Percentiles rank a stretch among this genome's conserved stretches.
Conservation (phyloP, 2,888 invertebrate species). For the Clostera curtula region DNA sequence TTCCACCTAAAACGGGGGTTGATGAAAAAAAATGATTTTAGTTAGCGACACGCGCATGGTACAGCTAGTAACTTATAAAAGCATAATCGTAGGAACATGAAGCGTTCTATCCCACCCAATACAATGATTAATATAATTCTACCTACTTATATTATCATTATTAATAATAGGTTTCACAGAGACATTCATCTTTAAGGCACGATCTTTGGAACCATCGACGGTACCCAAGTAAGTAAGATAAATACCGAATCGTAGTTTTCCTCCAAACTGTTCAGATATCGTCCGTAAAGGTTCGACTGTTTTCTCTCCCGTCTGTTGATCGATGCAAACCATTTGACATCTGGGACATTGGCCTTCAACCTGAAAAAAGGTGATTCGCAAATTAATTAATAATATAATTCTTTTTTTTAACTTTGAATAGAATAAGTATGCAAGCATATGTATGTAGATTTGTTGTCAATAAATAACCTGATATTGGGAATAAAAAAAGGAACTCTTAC, state of each 20-base stretch:
- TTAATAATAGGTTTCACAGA: slow-evolving; percentile 36
- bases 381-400: slow-evolving; percentile 2
- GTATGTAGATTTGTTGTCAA: too few relatives aligned
- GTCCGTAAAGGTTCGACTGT: slow-evolving; percentile 86
- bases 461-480: too few relatives aligned
- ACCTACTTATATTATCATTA: slow-evolving; percentile 49
- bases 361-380: slow-evolving; percentile 50
- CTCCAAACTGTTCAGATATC: slow-evolving; percentile 81
- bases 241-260: slow-evolving; percentile 88
- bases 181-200: slow-evolving; percentile 29
- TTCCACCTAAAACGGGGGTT: too few relatives aligned
- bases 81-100: too few relatives aligned
- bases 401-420: too few relatives aligned
- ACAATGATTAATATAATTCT: slow-evolving; percentile 17
- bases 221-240: slow-evolving; percentile 76
- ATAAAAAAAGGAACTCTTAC: too few relatives aligned
- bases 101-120: too few relatives aligned
- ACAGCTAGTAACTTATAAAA: too few relatives aligned
- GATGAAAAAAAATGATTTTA: too few relatives aligned
- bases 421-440: too few relatives aligned
- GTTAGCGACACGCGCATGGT: too few relatives aligned
- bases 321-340: slow-evolving; percentile 97
- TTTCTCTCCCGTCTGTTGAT: slow-evolving; percentile 88
- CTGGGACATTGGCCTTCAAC: slow-evolving; percentile 88
- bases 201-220: slow-evolving; percentile 38